Percentiles rank a stretch among this genome's conserved stretches.
phyloP scores from a whole-genome alignment of 2,113 vertebrate genomes.

The Nicator chloris region DNA sequence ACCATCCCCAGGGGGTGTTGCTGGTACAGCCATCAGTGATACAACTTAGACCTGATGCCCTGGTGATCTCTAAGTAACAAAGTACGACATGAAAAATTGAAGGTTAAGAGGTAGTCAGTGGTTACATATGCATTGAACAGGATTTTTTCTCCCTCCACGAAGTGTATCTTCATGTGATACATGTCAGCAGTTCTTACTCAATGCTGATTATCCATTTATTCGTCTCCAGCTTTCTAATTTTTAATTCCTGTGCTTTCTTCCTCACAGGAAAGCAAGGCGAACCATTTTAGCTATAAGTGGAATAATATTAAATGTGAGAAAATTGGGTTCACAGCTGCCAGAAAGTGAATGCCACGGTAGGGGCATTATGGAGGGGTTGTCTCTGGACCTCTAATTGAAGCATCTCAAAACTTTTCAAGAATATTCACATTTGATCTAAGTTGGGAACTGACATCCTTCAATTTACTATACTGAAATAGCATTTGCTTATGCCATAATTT shows the following conservation, averaged over 20 bases:
- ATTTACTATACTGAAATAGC: neutral
- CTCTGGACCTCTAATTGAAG: neutral
- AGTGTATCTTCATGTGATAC: neutral
- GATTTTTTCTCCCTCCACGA: neutral
- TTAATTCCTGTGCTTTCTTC: neutral
- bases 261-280: neutral
- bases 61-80: neutral
- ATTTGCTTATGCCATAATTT: neutral
- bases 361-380: neutral
- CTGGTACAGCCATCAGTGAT: neutral
- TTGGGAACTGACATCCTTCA: neutral
- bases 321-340: neutral
- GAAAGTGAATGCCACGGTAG: neutral
- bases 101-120: neutral
- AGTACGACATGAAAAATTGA: accelerated
- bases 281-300: neutral
- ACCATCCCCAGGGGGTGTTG: neutral
- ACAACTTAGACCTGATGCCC: neutral
- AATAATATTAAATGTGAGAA: neutral
- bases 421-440: accelerated
- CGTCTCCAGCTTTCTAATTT: neutral
- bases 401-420: neutral
- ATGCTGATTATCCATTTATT: neutral
- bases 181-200: neutral
- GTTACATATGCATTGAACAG: neutral